Evolutionary conservation across 2,113 vertebrate species (phyloP).

Genomic region (Egretta garzetta): DNA sequence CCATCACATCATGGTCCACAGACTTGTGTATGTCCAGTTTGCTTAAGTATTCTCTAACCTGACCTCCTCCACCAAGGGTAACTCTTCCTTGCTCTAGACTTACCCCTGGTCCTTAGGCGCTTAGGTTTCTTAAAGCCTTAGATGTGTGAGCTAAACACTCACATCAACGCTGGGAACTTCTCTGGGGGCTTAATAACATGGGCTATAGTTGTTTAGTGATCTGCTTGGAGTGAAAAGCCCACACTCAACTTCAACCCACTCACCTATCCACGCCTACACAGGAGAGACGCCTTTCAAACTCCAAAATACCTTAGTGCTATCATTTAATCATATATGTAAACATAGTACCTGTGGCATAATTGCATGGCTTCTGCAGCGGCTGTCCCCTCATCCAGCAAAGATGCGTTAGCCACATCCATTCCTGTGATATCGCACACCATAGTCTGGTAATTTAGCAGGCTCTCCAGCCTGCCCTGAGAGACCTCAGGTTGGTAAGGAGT

Average conservation of each 20-base stretch:
- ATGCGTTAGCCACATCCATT: slow-evolving; percentile 92
- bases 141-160: neutral
- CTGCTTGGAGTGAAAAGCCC: neutral
- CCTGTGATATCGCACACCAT: slow-evolving; percentile 97
- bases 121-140: neutral
- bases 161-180: neutral
- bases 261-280: neutral
- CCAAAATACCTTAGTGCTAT: neutral
- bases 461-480: slow-evolving; percentile 94
- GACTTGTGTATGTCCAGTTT: neutral
- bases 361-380: slow-evolving; percentile 98
- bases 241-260: neutral
- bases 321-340: neutral
- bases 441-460: slow-evolving; percentile 95
- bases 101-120: neutral
- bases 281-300: neutral
- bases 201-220: neutral
- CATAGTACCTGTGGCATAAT: slow-evolving; percentile 91
- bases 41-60: neutral
- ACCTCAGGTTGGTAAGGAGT: slow-evolving; percentile 98
- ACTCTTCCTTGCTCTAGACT: neutral
- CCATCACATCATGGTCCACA: neutral
- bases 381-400: slow-evolving; percentile 93
- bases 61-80: neutral
- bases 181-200: neutral